These are phyloP conservation scores for Mellivora capensis DNA, from an alignment of 2,113 vertebrate genomes.

Conservation along the genomic window DNA sequence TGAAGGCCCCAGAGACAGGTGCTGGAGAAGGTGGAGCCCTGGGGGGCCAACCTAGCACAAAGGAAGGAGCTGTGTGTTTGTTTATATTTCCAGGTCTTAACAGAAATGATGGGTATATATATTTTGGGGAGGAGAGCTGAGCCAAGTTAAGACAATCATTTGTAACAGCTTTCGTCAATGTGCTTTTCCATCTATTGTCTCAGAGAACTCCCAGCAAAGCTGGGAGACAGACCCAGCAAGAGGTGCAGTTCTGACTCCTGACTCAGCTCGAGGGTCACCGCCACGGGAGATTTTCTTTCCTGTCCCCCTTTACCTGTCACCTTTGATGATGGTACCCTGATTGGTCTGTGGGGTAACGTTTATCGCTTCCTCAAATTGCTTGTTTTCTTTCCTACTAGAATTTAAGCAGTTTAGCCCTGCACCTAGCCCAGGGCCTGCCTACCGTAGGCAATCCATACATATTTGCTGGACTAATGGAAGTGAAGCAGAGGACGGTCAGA, in stretches of 20 bases:
- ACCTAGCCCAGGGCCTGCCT: neutral
- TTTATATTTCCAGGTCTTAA: neutral
- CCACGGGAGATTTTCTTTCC: neutral
- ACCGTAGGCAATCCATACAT: neutral
- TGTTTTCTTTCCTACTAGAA: neutral
- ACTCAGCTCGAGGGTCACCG: neutral
- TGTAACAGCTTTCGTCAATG: neutral
- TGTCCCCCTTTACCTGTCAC: neutral
- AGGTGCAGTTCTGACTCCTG: neutral
- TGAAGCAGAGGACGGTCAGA: neutral
- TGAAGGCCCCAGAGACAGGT: neutral
- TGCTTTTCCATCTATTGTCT: neutral
- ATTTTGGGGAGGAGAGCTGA: neutral
- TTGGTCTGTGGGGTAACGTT: neutral
- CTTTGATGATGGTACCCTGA: neutral
- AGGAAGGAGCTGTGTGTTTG: neutral
- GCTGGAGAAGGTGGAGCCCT: neutral
- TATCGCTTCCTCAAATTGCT: conserved; percentile 13
- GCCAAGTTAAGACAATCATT: neutral
- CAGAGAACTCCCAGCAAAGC: neutral
- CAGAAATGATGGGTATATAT: neutral
- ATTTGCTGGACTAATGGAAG: neutral
- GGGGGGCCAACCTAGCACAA: neutral
- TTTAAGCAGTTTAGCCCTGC: neutral
- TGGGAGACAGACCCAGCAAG: neutral